phyloP scores from a whole-genome alignment of 2,797 vertebrate species.

The Enteromius afrohamiltoni region DNA sequence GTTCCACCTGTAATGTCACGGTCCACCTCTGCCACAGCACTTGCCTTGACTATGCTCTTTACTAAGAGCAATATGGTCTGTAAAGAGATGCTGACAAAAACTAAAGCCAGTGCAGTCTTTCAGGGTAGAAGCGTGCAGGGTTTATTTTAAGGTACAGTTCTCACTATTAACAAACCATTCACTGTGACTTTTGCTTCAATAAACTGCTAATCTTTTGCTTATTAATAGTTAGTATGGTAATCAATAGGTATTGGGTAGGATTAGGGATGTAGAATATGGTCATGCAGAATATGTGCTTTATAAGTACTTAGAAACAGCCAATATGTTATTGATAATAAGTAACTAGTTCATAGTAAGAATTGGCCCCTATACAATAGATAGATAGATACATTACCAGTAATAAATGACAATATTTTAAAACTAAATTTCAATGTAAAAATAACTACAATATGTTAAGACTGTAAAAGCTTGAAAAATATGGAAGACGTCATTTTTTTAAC shows the following conservation, averaged over 20 bases:
- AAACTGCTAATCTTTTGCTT: neutral
- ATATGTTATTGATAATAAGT: neutral
- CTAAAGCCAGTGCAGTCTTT: neutral
- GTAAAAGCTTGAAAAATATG: neutral
- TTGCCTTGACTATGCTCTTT: constrained; percentile 10
- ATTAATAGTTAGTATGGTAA: neutral
- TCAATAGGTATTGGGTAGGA: neutral
- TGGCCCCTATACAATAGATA: no score
- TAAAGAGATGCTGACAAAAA: constrained; percentile 19
- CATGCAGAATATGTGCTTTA: neutral
- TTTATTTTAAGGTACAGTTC: neutral
- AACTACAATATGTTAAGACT: neutral
- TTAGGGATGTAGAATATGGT: neutral
- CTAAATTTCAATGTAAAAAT: neutral
- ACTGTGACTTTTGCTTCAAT: neutral
- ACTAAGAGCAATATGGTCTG: constrained; percentile 16
- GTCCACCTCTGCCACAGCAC: constrained; percentile 12
- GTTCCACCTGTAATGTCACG: constrained; percentile 33
- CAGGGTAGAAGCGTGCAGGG: neutral
- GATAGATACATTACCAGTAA: neutral
- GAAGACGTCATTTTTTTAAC: no score
- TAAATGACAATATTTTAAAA: neutral
- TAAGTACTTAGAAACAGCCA: neutral
- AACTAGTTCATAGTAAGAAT: neutral
- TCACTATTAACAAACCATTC: neutral